Evolutionary conservation across 2,113 vertebrate species (phyloP), one percentile per base, ranked within the genome.

Genomic region (Dipodomys stephensi): DNA sequence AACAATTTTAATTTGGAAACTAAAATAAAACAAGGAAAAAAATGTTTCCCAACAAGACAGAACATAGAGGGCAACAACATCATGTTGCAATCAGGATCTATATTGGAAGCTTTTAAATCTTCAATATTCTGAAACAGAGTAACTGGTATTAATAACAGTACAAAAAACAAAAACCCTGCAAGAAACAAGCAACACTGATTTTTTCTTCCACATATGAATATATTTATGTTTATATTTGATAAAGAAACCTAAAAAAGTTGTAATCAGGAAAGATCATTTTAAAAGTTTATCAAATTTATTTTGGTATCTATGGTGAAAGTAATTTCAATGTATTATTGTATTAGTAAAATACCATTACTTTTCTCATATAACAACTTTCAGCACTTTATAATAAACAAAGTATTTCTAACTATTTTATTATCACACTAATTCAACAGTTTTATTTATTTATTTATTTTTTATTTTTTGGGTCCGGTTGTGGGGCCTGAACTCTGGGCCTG

Each of bases 271-370:
- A 23, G 2, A 25, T 76, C 27, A 35, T 13, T 53, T 78, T 92
- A 95, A 89, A 94, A 67, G 23, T 39, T 80, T 96, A 74, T 32
- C 83, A 95, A 97, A 96, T 80, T 22, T 62, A 79, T 88, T 83
- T 91, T 97, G 62, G 95, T 85, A 95, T 80, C 2, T 95, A 80
- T n/a, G 93, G 49, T 62, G 87, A 92, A 94, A 96, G 86, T 95
- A 87, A 87, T 44, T 83, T 6, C 53, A 95, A 53, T 53, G 49
- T 9, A 11, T 53, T 53, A 53, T 53, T 53, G 49, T 12, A 53
- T 13, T 53, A 53, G 12, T 53, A 12, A 53, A 53, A 53, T 74
- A 46, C 32, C n/a, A 76, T 83, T 91, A 94, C 16, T 95, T 95
- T 96, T 94, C 28, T 30, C 82, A 87, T 39, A 60, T 22, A 89